These are phyloP conservation scores for Telmatochromis brachygnathus DNA, from an alignment of 2,113 vertebrate species.

Conservation along the genomic window DNA sequence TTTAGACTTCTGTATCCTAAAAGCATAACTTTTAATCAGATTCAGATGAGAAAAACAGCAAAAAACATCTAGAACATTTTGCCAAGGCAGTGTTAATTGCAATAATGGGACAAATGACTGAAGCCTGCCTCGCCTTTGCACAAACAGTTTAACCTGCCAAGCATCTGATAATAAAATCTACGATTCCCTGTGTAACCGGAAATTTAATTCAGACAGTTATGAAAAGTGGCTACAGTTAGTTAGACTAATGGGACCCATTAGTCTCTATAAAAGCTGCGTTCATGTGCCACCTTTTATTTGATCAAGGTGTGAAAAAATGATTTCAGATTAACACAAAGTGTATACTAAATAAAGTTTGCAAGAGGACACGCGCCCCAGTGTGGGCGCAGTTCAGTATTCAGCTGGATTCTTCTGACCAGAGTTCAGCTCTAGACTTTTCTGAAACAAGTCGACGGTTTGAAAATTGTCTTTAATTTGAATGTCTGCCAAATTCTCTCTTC, in stretches of 20 bases:
- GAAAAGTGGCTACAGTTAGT: slow-evolving; percentile 20
- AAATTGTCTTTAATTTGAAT: background rate
- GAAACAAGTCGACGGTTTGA: background rate
- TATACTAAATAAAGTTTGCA: background rate
- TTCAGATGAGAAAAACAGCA: background rate
- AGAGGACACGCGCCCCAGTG: background rate
- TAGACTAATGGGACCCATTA: slow-evolving; percentile 29
- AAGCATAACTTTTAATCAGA: background rate
- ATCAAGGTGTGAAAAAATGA: background rate
- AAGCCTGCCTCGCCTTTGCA: background rate
- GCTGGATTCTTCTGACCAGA: background rate
- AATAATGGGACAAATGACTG: background rate
- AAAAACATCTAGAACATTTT: background rate
- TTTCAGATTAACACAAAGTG: background rate
- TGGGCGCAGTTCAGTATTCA: background rate
- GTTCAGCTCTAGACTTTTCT: background rate
- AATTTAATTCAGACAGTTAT: background rate
- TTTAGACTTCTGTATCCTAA: background rate
- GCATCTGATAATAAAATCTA: background rate
- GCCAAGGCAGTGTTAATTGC: background rate
- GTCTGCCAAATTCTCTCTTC: background rate
- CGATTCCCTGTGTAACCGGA: background rate
- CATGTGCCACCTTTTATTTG: background rate
- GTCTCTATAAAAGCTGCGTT: slow-evolving; percentile 3
- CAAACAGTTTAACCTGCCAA: background rate